Evolutionary conservation across 1,140 invertebrate species (phyloP).

Genomic region (Drosophila auraria): DNA sequence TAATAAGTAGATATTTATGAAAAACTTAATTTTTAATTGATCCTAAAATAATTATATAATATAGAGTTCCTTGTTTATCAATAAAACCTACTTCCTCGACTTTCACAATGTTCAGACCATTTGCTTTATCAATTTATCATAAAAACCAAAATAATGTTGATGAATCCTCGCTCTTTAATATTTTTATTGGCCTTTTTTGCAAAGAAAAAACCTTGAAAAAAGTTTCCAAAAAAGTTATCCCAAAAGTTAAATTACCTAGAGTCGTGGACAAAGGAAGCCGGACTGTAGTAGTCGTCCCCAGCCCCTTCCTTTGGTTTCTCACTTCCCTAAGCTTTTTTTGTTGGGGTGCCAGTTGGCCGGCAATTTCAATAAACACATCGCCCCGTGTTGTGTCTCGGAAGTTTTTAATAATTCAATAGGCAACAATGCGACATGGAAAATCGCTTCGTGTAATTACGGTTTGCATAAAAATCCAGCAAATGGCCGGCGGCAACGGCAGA

Average conservation of each 20-base stretch:
- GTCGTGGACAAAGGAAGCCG: slow-evolving; percentile 16
- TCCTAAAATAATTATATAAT: background rate
- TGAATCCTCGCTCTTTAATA: too few relatives aligned
- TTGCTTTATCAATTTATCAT: background rate
- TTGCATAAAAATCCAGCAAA: slow-evolving; percentile 53
- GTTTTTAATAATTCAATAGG: slow-evolving; percentile 63
- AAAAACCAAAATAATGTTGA: background rate
- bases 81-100: background rate
- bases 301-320: background rate
- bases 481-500: slow-evolving; percentile 11
- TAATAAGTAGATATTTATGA: background rate
- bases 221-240: background rate
- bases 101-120: background rate
- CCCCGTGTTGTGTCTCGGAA: slow-evolving; percentile 24
- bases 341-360: slow-evolving; percentile 34
- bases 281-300: slow-evolving; percentile 9
- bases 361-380: slow-evolving; percentile 51
- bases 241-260: slow-evolving; percentile 22
- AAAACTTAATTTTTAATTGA: too few relatives aligned
- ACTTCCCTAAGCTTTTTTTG: slow-evolving; percentile 26
- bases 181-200: background rate
- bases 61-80: background rate
- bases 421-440: slow-evolving; percentile 56
- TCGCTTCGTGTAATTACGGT: slow-evolving; percentile 64
- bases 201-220: background rate